Evolutionary conservation across 2,888 invertebrate genomes (phyloP).

Genomic region (Eristalis arbustorum): DNA sequence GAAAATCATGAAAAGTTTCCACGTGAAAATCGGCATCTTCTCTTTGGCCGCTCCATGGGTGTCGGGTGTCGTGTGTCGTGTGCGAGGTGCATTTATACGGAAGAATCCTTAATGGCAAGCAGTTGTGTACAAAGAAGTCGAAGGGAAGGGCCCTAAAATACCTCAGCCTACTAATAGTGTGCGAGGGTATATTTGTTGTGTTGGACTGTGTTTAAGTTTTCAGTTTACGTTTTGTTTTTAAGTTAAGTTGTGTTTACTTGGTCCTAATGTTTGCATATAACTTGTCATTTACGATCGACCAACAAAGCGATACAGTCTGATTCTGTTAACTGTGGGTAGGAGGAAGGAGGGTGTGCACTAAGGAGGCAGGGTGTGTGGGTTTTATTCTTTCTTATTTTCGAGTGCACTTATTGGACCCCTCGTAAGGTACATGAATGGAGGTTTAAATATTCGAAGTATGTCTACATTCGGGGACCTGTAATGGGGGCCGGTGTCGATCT

Average conservation of each 20-base stretch:
- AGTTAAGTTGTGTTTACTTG: slow-evolving; percentile 10
- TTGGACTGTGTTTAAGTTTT: slow-evolving; percentile 12
- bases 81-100: slow-evolving; percentile 13
- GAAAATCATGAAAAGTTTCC: slow-evolving; percentile 32
- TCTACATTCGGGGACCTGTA: slow-evolving; percentile 13
- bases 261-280: slow-evolving; percentile 47
- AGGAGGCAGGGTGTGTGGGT: background rate
- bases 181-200: slow-evolving; percentile 4
- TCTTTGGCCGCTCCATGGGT: slow-evolving; percentile 8
- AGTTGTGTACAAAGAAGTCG: slow-evolving; percentile 9
- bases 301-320: background rate
- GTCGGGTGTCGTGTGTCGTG: background rate
- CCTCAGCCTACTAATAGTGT: background rate
- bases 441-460: slow-evolving; percentile 49
- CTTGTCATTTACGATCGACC: slow-evolving; percentile 39
- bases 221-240: slow-evolving; percentile 1
- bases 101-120: slow-evolving; percentile 29
- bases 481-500: background rate
- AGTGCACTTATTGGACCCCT: slow-evolving; percentile 52
- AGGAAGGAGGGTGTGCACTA: background rate
- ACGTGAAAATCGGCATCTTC: slow-evolving; percentile 53
- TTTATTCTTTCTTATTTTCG: slow-evolving; percentile 2
- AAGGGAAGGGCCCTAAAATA: background rate
- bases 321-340: background rate
- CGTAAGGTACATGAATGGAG: slow-evolving; percentile 39